These are phyloP conservation scores for Copidosoma floridanum DNA, from an alignment of 1,140 invertebrate species.

Conservation along the genomic window DNA sequence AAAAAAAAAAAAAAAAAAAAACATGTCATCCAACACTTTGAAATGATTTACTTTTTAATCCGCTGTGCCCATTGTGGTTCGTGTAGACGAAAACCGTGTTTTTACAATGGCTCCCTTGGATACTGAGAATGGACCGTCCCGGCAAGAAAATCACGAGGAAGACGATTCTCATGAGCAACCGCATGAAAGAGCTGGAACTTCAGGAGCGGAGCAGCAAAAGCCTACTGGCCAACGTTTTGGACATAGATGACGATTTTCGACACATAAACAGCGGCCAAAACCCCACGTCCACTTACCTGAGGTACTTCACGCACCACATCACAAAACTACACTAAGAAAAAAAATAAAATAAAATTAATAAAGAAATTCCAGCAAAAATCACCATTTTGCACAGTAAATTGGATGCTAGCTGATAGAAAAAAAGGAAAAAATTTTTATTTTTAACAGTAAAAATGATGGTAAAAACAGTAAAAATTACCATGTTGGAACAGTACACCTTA, in stretches of 20 bases:
- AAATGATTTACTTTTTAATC: too few relatives aligned
- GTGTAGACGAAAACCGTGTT: conserved; percentile 86
- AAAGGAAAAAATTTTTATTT: too few relatives aligned
- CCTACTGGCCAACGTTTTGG: conserved; percentile 88
- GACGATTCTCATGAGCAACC: conserved; percentile 82
- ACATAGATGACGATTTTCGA: conserved; percentile 93
- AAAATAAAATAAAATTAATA: too few relatives aligned
- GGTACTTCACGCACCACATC: conserved; percentile 34
- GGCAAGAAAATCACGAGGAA: conserved; percentile 91
- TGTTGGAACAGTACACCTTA: too few relatives aligned
- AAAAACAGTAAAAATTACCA: too few relatives aligned
- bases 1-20: background rate
- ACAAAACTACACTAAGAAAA: too few relatives aligned
- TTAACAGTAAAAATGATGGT: too few relatives aligned
- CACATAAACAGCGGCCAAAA: conserved; percentile 42
- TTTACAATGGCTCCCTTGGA: conserved; percentile 94
- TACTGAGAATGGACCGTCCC: conserved; percentile 90
- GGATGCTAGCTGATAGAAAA: too few relatives aligned
- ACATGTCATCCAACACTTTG: background rate
- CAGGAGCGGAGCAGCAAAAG: conserved; percentile 91
- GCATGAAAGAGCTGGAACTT: conserved; percentile 87
- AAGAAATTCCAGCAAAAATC: too few relatives aligned
- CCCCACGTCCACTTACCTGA: conserved; percentile 46
- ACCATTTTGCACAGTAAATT: too few relatives aligned
- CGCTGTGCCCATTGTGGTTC: too few relatives aligned